phyloP scores from a whole-genome alignment of 1,140 invertebrate genomes.

The Hylaeus anthracinus region DNA sequence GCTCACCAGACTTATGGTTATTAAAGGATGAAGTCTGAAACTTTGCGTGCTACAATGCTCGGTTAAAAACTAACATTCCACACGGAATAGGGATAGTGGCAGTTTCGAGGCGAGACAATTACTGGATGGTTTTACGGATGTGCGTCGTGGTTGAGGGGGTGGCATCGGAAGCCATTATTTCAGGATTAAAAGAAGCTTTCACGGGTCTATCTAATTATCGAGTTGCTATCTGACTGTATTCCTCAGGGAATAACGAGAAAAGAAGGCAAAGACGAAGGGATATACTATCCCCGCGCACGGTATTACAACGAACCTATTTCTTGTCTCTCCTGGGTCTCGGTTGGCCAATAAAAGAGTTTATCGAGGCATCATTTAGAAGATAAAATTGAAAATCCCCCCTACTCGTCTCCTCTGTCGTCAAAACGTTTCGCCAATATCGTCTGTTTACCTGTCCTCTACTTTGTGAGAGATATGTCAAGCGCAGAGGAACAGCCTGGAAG shows the following conservation, averaged over 20 bases:
- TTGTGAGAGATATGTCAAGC: not conserved
- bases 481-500: too few relatives aligned
- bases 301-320: slow-evolving; percentile 28
- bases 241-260: slow-evolving; percentile 3
- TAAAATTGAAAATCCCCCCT: slow-evolving; percentile 53
- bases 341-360: slow-evolving; percentile 55
- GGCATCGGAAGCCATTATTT: not conserved
- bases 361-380: slow-evolving; percentile 47
- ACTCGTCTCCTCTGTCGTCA: not conserved
- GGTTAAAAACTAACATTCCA: not conserved
- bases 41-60: not conserved
- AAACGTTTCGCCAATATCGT: slow-evolving; percentile 38
- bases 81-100: not conserved
- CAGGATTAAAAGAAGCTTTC: slow-evolving; percentile 15
- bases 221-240: slow-evolving; percentile 39
- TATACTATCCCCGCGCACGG: not conserved
- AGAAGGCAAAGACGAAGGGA: not conserved
- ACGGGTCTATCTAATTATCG: slow-evolving; percentile 30
- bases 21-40: too few relatives aligned
- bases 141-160: not conserved
- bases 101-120: slow-evolving; percentile 2
- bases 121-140: not conserved
- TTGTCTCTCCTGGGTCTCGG: not conserved
- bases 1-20: too few relatives aligned
- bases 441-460: not conserved